Percentiles rank a stretch among this genome's conserved stretches.
Conservation (phyloP, 1,140 invertebrate genomes). For the Drosophila nannoptera region DNA sequence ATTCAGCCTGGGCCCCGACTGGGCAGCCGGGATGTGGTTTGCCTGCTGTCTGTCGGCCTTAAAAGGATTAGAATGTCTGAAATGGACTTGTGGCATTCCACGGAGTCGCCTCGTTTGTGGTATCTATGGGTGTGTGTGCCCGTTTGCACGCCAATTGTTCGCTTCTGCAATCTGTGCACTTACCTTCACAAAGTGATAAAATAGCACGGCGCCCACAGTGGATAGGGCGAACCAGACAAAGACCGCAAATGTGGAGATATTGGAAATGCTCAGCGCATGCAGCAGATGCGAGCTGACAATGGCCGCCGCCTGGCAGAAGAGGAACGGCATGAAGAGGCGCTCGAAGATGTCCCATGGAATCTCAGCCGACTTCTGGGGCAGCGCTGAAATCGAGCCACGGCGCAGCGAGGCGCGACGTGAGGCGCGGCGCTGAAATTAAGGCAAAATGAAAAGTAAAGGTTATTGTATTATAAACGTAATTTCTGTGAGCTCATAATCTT, state of each 20-base stretch:
- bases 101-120: slow-evolving; percentile 7
- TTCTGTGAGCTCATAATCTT: no score
- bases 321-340: slow-evolving; percentile 86
- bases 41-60: slow-evolving; percentile 31
- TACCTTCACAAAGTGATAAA: slow-evolving; percentile 91
- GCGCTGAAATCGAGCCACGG: slow-evolving; percentile 72
- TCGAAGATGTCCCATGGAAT: slow-evolving; percentile 89
- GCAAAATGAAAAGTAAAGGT: no score
- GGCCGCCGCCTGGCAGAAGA: slow-evolving; percentile 88
- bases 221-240: slow-evolving; percentile 86
- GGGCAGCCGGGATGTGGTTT: slow-evolving; percentile 38
- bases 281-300: slow-evolving; percentile 85
- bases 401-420: slow-evolving; percentile 73
- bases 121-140: slow-evolving; percentile 9
- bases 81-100: slow-evolving; percentile 43
- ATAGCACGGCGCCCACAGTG: slow-evolving; percentile 85
- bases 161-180: slow-evolving; percentile 58
- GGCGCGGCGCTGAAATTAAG: slow-evolving; percentile 63
- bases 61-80: slow-evolving; percentile 67
- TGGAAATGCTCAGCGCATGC: slow-evolving; percentile 85
- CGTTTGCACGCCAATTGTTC: slow-evolving; percentile 1
- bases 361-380: slow-evolving; percentile 80
- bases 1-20: slow-evolving; percentile 17
- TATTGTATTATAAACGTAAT: no score
- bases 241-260: slow-evolving; percentile 86